phyloP scores from a whole-genome alignment of 2,113 vertebrate genomes.

The Corythornis madagascariensis region DNA sequence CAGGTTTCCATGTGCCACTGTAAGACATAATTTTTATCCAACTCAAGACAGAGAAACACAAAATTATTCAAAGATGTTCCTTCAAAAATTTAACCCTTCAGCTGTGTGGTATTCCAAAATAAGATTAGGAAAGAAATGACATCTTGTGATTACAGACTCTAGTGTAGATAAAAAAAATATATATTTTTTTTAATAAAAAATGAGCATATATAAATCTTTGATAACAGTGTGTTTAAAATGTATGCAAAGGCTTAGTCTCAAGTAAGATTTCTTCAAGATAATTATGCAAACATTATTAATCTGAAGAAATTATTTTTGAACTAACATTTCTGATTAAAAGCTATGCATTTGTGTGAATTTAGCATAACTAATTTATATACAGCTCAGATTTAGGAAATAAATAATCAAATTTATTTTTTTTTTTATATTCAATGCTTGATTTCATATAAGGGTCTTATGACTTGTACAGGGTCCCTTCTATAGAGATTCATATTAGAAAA shows the following conservation, averaged over 20 bases:
- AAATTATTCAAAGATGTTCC: not conserved
- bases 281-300: slow-evolving; percentile 15
- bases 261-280: slow-evolving; percentile 1
- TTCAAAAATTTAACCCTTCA: slow-evolving; percentile 17
- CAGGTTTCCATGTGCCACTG: not conserved
- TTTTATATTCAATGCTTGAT: not conserved
- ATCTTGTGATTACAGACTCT: not conserved
- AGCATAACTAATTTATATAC: not conserved
- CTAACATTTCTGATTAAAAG: slow-evolving; percentile 11
- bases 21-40: not conserved
- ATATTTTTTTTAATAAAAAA: not conserved
- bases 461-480: not conserved
- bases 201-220: not conserved
- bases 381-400: not conserved
- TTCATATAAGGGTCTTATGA: not conserved
- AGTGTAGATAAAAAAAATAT: not conserved
- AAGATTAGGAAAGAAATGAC: slow-evolving; percentile 24
- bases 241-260: not conserved
- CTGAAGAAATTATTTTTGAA: not conserved
- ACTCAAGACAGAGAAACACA: not conserved
- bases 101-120: not conserved
- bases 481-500: not conserved
- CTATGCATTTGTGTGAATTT: slow-evolving; percentile 1
- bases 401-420: not conserved
- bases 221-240: not conserved